Conservation (phyloP, 2,888 invertebrate species). For the Pollenia griseotomentosa region DNA sequence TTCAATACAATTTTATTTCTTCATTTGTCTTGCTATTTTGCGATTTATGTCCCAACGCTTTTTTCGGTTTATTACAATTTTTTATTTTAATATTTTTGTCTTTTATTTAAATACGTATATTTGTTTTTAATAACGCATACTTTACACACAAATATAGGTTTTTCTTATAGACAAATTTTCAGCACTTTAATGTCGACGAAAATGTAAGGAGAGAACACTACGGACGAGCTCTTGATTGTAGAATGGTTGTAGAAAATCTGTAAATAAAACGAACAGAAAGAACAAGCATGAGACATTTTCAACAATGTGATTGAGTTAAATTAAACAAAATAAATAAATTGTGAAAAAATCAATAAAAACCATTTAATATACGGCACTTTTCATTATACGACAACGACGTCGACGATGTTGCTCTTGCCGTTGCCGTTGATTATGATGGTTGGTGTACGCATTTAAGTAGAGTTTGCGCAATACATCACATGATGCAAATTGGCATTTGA, state of each 20-base stretch:
- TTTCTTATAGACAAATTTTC: slow-evolving; percentile 25
- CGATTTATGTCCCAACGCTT: background rate
- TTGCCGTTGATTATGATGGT: slow-evolving; percentile 3
- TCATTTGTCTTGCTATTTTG: slow-evolving; percentile 51
- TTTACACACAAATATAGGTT: background rate
- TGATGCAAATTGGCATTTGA: slow-evolving; percentile 62
- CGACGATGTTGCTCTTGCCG: slow-evolving; percentile 40
- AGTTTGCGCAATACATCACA: slow-evolving; percentile 71
- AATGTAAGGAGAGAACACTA: slow-evolving; percentile 35
- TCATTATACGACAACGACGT: slow-evolving; percentile 3
- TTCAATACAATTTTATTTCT: slow-evolving; percentile 57
- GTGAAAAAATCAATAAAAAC: slow-evolving; percentile 66
- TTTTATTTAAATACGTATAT: slow-evolving; percentile 2
- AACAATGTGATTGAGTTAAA: slow-evolving; percentile 51
- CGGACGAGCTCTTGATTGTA: slow-evolving; percentile 44
- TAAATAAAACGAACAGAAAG: slow-evolving; percentile 46
- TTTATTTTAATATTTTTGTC: background rate
- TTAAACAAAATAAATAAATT: slow-evolving; percentile 18
- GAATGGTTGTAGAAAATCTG: slow-evolving; percentile 66
- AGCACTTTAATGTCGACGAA: slow-evolving; percentile 47
- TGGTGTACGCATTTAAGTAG: slow-evolving; percentile 65
- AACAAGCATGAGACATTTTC: slow-evolving; percentile 60
- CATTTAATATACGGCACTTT: slow-evolving; percentile 56
- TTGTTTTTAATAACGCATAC: slow-evolving; percentile 33
- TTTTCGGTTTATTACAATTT: background rate